phyloP scores from a whole-genome alignment of 2,888 invertebrate species.

The Capitulum mitella region DNA sequence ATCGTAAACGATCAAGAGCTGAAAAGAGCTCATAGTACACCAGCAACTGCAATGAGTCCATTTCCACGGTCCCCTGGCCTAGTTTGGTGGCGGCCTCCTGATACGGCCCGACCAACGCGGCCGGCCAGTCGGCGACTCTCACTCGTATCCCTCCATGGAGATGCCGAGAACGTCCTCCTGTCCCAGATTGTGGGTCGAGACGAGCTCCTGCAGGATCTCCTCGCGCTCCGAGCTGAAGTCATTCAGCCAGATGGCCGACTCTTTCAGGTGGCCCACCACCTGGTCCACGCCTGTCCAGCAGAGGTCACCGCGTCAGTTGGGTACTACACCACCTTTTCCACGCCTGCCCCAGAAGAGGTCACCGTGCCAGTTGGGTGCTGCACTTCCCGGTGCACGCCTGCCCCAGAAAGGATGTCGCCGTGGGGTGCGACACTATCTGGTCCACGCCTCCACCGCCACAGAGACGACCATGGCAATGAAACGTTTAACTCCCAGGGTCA shows the following conservation, averaged over 20 bases:
- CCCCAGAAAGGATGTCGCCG: not conserved
- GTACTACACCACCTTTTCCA: conserved; percentile 49
- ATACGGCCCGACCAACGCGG: not conserved
- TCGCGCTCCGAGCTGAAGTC: conserved; percentile 73
- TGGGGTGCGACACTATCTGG: not conserved
- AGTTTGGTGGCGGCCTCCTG: no score
- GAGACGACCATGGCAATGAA: no score
- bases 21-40: no score
- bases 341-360: conserved; percentile 49
- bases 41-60: no score
- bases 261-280: conserved; percentile 87
- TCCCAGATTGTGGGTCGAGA: conserved; percentile 75
- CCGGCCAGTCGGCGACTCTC: conserved; percentile 36
- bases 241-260: conserved; percentile 98
- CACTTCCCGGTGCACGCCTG: not conserved
- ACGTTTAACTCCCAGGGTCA: no score
- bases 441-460: not conserved
- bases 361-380: conserved; percentile 38
- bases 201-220: conserved; percentile 47
- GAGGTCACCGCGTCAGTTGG: conserved; percentile 38
- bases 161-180: conserved; percentile 89
- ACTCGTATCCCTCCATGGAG: conserved; percentile 84
- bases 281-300: conserved; percentile 62
- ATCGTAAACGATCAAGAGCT: no score
- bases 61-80: no score